These are phyloP conservation scores for Sarcophaga carnaria DNA, from an alignment of 2,888 invertebrate species.

Conservation along the genomic window DNA sequence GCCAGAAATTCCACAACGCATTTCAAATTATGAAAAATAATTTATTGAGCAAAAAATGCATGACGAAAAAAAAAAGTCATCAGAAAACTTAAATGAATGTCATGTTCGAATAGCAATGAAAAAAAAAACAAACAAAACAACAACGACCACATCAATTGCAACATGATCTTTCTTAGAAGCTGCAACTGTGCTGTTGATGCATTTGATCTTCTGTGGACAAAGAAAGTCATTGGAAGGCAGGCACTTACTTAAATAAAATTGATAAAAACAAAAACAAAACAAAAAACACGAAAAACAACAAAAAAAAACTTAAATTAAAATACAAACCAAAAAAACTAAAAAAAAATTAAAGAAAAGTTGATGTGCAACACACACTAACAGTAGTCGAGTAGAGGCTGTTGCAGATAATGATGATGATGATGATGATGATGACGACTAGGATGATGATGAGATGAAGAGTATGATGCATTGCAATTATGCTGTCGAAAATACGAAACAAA, in stretches of 20 bases:
- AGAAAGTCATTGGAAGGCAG: conserved; percentile 38
- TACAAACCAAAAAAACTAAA: conserved; percentile 46
- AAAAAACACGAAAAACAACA: background rate
- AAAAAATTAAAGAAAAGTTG: conserved; percentile 12
- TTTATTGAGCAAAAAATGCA: conserved; percentile 9
- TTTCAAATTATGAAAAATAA: conserved; percentile 45
- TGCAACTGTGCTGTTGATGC: background rate
- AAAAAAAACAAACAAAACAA: too few relatives aligned
- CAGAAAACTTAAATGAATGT: conserved; percentile 50
- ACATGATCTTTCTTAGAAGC: conserved; percentile 41
- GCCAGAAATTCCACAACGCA: background rate
- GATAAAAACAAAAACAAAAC: conserved; percentile 29
- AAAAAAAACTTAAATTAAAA: conserved; percentile 64
- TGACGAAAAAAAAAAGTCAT: background rate
- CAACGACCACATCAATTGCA: conserved; percentile 30
- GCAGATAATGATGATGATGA: background rate
- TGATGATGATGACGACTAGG: background rate
- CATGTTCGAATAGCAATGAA: conserved; percentile 56
- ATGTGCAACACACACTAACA: conserved; percentile 56
- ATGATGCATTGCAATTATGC: conserved; percentile 69
- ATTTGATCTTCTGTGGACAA: background rate
- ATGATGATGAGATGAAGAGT: conserved; percentile 45
- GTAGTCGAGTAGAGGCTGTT: conserved; percentile 38
- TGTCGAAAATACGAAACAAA: conserved; percentile 64
- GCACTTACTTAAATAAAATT: conserved; percentile 1